Evolutionary conservation across 2,888 invertebrate species (phyloP).

Genomic region (Acleris sparsana): DNA sequence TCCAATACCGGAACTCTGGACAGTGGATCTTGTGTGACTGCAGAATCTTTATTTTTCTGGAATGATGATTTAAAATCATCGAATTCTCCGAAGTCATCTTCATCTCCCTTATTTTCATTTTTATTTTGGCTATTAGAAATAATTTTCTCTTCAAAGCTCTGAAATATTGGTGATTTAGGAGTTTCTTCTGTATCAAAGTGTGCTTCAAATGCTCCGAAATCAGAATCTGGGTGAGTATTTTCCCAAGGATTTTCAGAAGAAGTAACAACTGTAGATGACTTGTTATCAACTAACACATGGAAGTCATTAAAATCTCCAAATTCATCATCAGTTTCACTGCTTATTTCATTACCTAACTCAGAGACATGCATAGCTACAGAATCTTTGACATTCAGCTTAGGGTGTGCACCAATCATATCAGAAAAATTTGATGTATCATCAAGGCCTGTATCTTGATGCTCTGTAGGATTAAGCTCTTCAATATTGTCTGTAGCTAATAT

Average conservation of each 20-base stretch:
- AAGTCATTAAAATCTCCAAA: constrained; percentile 83
- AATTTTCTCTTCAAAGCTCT: constrained; percentile 37
- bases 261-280: constrained; percentile 47
- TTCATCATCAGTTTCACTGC: constrained; percentile 58
- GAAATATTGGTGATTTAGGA: constrained; percentile 25
- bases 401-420: constrained; percentile 6
- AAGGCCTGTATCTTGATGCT: constrained; percentile 32
- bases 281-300: constrained; percentile 54
- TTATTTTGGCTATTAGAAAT: constrained; percentile 38
- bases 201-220: constrained; percentile 69
- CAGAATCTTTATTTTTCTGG: constrained; percentile 41
- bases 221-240: constrained; percentile 49
- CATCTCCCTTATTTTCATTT: constrained; percentile 52
- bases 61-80: constrained; percentile 75
- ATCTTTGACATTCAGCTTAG: neutral
- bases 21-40: constrained; percentile 39
- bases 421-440: constrained; percentile 7
- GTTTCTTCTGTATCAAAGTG: constrained; percentile 58
- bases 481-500: constrained; percentile 21
- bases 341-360: constrained; percentile 36
- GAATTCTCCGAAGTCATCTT: constrained; percentile 84
- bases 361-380: neutral
- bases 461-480: constrained; percentile 38
- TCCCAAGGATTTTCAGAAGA: constrained; percentile 69
- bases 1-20: constrained; percentile 59